Conservation (phyloP, 2,113 vertebrate genomes). For the Trematomus loennbergii region DNA sequence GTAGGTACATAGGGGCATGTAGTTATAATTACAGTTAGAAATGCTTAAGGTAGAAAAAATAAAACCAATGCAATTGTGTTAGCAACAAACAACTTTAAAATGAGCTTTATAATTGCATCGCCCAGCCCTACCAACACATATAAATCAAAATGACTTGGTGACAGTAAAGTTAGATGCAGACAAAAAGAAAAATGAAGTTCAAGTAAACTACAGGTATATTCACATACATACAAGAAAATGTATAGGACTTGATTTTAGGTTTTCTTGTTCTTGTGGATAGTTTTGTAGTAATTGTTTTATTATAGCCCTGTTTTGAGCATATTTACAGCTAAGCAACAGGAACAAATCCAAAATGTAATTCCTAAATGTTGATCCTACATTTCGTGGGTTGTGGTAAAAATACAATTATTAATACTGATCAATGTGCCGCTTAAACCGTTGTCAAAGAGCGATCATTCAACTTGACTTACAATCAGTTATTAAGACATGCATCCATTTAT, state of each 20-base stretch:
- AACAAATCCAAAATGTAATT: not conserved
- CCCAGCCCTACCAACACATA: not conserved
- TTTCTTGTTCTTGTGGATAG: no score
- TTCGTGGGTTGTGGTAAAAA: not conserved
- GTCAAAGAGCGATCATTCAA: not conserved
- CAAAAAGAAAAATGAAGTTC: not conserved
- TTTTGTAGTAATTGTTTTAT: not conserved
- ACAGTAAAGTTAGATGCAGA: not conserved
- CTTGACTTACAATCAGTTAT: conserved; percentile 14
- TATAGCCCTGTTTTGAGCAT: not conserved
- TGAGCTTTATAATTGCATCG: no score
- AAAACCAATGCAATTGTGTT: no score
- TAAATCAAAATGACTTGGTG: not conserved
- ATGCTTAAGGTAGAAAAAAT: no score
- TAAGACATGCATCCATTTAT: not conserved
- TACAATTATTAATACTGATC: not conserved
- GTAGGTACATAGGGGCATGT: not conserved
- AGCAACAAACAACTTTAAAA: no score
- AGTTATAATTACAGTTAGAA: not conserved
- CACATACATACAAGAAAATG: not conserved
- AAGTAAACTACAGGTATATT: not conserved
- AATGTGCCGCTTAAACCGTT: not conserved
- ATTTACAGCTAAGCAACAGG: not conserved
- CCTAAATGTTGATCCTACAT: not conserved
- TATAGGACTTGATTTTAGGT: no score